These are phyloP conservation scores for Coronaproctus castanopsis DNA, from an alignment of 2,888 invertebrate species.

Conservation along the genomic window DNA sequence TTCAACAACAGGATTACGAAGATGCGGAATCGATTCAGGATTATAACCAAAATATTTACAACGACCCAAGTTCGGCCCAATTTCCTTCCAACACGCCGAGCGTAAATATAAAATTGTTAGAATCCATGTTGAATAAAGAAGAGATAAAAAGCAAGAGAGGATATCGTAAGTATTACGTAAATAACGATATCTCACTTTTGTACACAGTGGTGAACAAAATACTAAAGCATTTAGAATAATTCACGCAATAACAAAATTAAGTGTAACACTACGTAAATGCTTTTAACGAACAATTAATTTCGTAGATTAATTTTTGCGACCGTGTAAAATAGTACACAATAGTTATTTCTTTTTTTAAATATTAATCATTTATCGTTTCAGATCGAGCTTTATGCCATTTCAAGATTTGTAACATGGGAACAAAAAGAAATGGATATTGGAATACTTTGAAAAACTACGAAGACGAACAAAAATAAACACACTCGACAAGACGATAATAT, in stretches of 20 bases:
- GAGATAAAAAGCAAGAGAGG: conserved; percentile 11
- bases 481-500: no score
- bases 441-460: conserved; percentile 7
- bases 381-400: conserved; percentile 45
- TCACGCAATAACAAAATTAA: background rate
- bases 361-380: no score
- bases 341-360: no score
- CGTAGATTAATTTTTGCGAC: no score
- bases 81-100: background rate
- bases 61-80: no score
- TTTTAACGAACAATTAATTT: no score
- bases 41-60: no score
- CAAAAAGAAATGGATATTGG: conserved; percentile 30
- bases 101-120: background rate
- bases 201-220: no score
- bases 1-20: background rate
- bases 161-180: conserved; percentile 12
- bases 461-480: no score
- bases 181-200: background rate
- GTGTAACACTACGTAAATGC: no score
- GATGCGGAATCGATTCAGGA: background rate
- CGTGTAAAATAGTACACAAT: no score
- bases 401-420: conserved; percentile 48
- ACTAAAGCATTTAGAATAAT: no score
- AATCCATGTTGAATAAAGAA: conserved; percentile 4